Base-by-base conservation (phyloP, 2,797 vertebrate genomes). In the Cossypha polioptera region DNA sequence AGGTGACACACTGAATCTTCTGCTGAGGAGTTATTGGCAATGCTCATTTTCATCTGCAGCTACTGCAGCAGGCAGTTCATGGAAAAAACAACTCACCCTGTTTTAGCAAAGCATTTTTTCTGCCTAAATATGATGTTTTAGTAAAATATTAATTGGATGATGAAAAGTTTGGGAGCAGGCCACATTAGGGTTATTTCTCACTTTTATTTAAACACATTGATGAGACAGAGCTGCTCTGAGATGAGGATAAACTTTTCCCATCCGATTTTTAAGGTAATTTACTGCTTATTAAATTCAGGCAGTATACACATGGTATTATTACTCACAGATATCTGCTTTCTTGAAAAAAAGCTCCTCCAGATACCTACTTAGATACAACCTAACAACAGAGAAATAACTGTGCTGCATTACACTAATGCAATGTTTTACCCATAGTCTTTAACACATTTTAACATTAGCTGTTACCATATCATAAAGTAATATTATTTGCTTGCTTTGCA, bases 401-500 rank as follows among this genome's bases (percentile, higher is more conserved):
- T 78, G 51, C n/a, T 80, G 43, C 33, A 90, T 96, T 93, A 91
- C 72, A 79, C 59, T 95, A 96, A 92, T 93, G 40, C 62, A 61
- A 85, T 90, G 67, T 72, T 95, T 91, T 62, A 73, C 65, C 59
- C 85, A 48, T 7, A 66, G 25, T 28, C 31, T 68, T 77, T 69
- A 94, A 88, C 35, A 87, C 38, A 40, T 96, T 94, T 96, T 91
- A 78, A 57, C 73, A 79, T 95, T 87, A 87, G 50, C 68, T 96
- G 85, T 74, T 90, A 84, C 68, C 43, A 16, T 71, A 35, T 21
- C 51, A 95, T 25, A 78, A 84, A 94, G 69, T 91, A 80, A 85
- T 57, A 73, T 59, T 63, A 84, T 48, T 82, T 85, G 63, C 88
- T 85, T 86, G 58, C 79, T 82, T 85, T 91, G 73, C 50, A 36